Base-by-base conservation (phyloP, 2,888 invertebrate genomes). In the Tenthredo distinguenda region DNA sequence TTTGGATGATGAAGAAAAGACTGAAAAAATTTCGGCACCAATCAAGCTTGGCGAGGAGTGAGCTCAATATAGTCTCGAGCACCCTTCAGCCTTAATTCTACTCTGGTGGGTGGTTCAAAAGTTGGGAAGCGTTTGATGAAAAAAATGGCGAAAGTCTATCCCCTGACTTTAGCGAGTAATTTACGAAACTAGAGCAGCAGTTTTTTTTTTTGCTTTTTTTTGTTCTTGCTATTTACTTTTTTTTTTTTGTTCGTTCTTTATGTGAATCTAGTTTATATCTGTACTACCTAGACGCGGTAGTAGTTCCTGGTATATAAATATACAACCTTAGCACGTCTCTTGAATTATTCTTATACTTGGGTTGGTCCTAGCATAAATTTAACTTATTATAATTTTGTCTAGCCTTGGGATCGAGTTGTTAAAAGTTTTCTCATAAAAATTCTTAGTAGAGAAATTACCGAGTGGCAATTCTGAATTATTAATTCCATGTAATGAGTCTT, bases 351-450 rank as follows among this genome's bases (percentile, higher is more conserved):
- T 55, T 77, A 55, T 18, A 77, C 77, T 34, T 4, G 77, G 7
- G n/a, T 50, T 77, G 55, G 55, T 77, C n/a, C 58, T 62, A 7
- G 58, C 81, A 81, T 81, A 81, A 81, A 81, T 81, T 81, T n/a
- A 81, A 58, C 81, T 81, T 81, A 58, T 79, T 58, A 58, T 81
- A 58, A 77, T 77, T 62, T 62, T 62, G 62, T 81, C 81, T 58
- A 81, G 81, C 81, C 40, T 62, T 47, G 18, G 55, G 34, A 55
- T 77, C 77, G 40, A 81, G 81, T 81, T 26, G 81, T 34, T 62
- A 62, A 81, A 81, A 81, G 81, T 81, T 81, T 58, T 40, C 81
- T 81, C 81, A 40, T 81, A 81, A 81, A 81, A 81, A 81, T 81
- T 58, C 58, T n/a, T 12, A 81, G 62, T 40, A 62, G 37, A 81